Evolutionary conservation across 1,140 invertebrate genomes (phyloP).

Genomic region (Procambarus virginalis): DNA sequence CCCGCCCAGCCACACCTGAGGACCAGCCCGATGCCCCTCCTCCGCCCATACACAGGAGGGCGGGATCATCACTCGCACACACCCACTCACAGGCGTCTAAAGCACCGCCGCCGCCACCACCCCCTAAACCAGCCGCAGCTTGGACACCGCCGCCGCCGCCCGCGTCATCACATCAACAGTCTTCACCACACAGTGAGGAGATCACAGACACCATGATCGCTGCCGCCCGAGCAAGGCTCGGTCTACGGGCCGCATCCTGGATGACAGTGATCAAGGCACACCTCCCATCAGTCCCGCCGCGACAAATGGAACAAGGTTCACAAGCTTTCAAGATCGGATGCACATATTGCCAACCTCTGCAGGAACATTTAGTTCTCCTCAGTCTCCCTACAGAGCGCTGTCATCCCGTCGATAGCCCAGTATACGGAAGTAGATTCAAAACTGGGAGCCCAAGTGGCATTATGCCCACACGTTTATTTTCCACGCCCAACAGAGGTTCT

Average conservation of each 20-base stretch:
- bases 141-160: constrained; percentile 29
- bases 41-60: constrained; percentile 1
- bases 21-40: constrained; percentile 44
- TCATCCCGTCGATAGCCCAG: constrained; percentile 26
- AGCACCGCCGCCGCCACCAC: constrained; percentile 53
- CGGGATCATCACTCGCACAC: constrained; percentile 6
- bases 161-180: constrained; percentile 13
- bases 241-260: constrained; percentile 61
- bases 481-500: constrained; percentile 6
- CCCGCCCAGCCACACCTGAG: constrained; percentile 62
- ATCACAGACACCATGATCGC: constrained; percentile 64
- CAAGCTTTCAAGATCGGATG: constrained; percentile 2
- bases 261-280: constrained; percentile 48
- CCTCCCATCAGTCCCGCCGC: constrained; percentile 42
- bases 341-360: not conserved
- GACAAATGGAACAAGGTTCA: constrained; percentile 17
- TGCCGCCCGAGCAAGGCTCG: constrained; percentile 63
- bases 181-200: constrained; percentile 28
- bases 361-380: constrained; percentile 35
- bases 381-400: constrained; percentile 27
- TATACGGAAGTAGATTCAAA: constrained; percentile 55
- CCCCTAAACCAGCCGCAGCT: constrained; percentile 53
- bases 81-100: constrained; percentile 15
- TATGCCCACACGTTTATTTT: constrained; percentile 7
- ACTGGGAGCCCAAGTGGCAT: constrained; percentile 54